A percentile compares a stretch with the other conserved stretches of the same genome.
Evolutionary conservation across 2,113 vertebrate species (phyloP).

Genomic region (Cnemophilus loriae): DNA sequence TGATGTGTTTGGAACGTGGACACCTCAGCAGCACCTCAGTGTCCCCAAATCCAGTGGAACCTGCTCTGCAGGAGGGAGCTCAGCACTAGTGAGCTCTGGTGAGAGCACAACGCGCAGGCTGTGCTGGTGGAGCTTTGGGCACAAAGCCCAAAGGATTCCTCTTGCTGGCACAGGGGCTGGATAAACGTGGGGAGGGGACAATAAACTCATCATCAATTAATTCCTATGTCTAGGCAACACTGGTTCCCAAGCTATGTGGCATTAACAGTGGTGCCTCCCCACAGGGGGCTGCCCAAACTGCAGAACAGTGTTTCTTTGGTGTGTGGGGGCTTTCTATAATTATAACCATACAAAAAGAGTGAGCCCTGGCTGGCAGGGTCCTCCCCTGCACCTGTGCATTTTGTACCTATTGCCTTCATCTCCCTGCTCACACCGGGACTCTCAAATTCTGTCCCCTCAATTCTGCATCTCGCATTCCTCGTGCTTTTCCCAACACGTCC

Average conservation of each 20-base stretch:
- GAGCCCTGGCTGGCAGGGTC: not conserved
- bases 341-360: not conserved
- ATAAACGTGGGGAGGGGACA: not conserved
- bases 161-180: not conserved
- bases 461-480: not conserved
- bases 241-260: not conserved
- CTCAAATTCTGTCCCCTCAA: not conserved
- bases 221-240: not conserved
- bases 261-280: not conserved
- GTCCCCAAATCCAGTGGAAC: not conserved
- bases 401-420: not conserved
- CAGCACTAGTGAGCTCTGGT: not conserved
- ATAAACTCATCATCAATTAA: not conserved
- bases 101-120: fast-evolving
- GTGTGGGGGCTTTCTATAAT: not conserved
- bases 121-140: not conserved
- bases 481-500: not conserved
- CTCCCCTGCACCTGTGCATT: not conserved
- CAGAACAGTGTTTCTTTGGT: not conserved
- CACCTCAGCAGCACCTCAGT: not conserved
- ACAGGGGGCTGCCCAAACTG: not conserved
- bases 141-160: not conserved
- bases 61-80: not conserved
- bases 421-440: not conserved
- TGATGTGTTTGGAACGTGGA: fast-evolving